Evolutionary conservation across 2,888 invertebrate genomes (phyloP), one percentile per base, ranked within the genome.

Genomic region (Petrolisthes cinctipes): DNA sequence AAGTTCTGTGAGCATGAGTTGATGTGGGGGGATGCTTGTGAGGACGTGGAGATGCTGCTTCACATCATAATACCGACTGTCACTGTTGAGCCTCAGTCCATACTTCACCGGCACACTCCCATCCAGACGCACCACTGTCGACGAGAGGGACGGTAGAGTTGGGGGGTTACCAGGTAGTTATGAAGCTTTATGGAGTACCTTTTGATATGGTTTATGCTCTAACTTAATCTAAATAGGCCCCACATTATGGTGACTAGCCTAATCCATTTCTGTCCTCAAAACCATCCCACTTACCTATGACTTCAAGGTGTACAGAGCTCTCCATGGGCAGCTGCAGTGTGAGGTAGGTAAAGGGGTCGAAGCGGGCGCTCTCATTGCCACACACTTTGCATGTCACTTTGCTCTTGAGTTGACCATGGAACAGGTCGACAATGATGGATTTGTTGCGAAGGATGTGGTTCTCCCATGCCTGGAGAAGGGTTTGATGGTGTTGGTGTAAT

Each of bases 391-490:
- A 98, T 81, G 95, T 95, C 83, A 96, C 96, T 92, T 96, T 95
- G 5, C 97, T 98, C 93, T 97, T 97, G 11, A 98, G 94, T 93
- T 97, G 97, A 0, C 98, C 98, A 93, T 97, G 97, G 94, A 98
- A 98, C 91, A 97, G 94, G 92, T 97, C 97, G 83, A 97, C 97
- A 91, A 98, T 95, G 91, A 98, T 96, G 73, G 97, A 97, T 92
- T 95, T 95, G 94, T 98, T 97, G 91, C 97, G 94, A 4, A 95
- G 94, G 89, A 96, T 93, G 93, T 97, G 96, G 92, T 96, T 96
- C 89, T 95, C 95, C 97, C 97, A 98, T 53, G 97, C 97, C 94
- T 94, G 91, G 57, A 82, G 75, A 56, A 20, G 17, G n/a, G 17
- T 23, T 14, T 23, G 11, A 78, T 66, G 75, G 53, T 53, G 20